Conservation (phyloP, 2,113 vertebrate genomes). For the Rhea americana region DNA sequence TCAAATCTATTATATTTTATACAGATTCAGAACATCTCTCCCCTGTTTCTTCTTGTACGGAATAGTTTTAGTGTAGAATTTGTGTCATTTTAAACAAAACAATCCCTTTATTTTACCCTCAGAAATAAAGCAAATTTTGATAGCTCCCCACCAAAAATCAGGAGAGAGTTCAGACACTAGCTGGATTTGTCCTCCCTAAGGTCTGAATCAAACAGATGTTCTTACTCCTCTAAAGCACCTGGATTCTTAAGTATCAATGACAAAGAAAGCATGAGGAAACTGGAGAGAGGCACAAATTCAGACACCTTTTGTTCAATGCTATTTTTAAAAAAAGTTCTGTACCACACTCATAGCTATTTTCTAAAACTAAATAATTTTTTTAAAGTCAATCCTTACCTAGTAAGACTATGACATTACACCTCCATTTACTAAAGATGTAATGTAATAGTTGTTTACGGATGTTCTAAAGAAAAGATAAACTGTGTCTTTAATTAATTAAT, state of each 20-base stretch:
- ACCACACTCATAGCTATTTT: not conserved
- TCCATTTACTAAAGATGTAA: not conserved
- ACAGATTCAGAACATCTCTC: not conserved
- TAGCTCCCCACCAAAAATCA: not conserved
- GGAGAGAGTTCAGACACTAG: not conserved
- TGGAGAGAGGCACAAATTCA: not conserved
- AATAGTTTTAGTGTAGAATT: not conserved
- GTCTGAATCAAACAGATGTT: not conserved
- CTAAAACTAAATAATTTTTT: not conserved
- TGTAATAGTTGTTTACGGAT: not conserved
- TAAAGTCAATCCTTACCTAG: not conserved
- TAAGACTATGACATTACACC: not conserved
- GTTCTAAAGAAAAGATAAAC: not conserved
- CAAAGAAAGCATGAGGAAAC: not conserved
- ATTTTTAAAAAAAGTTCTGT: not conserved
- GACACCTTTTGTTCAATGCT: not conserved
- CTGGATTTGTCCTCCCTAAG: not conserved
- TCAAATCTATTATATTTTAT: not conserved
- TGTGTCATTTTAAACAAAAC: not conserved
- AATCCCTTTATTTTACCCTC: not conserved
- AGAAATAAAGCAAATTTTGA: not conserved
- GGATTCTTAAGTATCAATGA: not conserved
- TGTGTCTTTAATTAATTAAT: not conserved
- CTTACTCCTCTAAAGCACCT: not conserved
- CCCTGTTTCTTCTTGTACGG: not conserved